Conservation (phyloP, 2,113 vertebrate species). For the Tupaia tana region DNA sequence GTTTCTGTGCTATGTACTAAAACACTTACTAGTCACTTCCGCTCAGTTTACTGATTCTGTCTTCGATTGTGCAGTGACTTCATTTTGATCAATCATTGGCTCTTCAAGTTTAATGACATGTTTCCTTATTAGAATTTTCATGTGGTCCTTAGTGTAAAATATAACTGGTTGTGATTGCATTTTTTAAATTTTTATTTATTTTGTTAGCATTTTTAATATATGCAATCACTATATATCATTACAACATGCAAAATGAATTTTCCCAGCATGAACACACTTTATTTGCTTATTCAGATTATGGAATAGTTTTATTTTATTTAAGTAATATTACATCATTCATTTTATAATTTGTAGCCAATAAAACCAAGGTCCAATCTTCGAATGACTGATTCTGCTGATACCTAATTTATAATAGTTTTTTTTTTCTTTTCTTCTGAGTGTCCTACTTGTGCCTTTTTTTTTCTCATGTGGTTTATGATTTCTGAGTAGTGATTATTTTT, state of each 20-base stretch:
- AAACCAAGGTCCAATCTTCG: not conserved
- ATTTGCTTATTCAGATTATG: too few relatives aligned
- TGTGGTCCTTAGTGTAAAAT: not conserved
- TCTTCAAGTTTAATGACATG: not conserved
- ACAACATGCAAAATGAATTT: too few relatives aligned
- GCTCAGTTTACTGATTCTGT: not conserved
- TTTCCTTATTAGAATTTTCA: slow-evolving; percentile 3
- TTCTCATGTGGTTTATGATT: not conserved
- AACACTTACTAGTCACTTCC: not conserved
- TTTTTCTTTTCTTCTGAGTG: not conserved
- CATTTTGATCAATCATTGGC: not conserved
- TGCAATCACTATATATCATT: too few relatives aligned
- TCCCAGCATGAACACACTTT: too few relatives aligned
- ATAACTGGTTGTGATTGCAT: not conserved
- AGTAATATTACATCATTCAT: not conserved
- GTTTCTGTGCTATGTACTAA: not conserved
- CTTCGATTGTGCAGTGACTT: not conserved
- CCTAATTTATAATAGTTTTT: not conserved
- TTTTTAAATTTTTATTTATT: not conserved
- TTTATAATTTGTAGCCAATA: not conserved
- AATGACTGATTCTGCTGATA: not conserved
- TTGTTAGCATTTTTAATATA: not conserved
- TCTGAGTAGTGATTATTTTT: not conserved
- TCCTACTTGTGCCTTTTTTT: not conserved
- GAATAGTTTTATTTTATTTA: not conserved